Evolutionary conservation across 2,797 vertebrate species (phyloP).

Genomic region (Rhadinocentrus ornatus): DNA sequence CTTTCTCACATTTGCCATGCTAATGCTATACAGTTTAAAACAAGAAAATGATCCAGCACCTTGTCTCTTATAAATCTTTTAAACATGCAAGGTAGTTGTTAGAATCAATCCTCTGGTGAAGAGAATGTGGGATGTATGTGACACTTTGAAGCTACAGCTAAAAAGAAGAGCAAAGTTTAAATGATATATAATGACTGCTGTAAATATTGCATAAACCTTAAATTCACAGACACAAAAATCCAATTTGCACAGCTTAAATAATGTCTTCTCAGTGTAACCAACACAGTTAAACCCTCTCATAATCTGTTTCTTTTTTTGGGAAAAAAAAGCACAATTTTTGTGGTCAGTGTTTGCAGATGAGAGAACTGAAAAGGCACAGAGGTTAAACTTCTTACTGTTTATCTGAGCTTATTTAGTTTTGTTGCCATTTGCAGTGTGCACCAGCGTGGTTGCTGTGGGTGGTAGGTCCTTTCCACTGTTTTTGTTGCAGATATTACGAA

Average conservation of each 20-base stretch:
- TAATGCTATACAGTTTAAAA: constrained; percentile 2
- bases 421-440: background rate
- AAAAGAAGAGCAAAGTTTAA: constrained; percentile 32
- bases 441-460: background rate
- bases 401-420: constrained; percentile 22
- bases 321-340: constrained; percentile 4
- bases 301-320: background rate
- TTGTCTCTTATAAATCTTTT: constrained; percentile 6
- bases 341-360: background rate
- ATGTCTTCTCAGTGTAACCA: background rate
- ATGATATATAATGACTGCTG: constrained; percentile 29
- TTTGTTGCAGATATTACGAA: constrained; percentile 7
- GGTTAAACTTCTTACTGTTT: constrained; percentile 11
- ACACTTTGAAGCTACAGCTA: constrained; percentile 26
- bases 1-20: constrained; percentile 11
- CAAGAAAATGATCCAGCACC: constrained; percentile 9
- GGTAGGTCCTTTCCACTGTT: background rate
- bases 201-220: constrained; percentile 49
- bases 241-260: constrained; percentile 17
- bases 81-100: constrained; percentile 6
- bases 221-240: constrained; percentile 33
- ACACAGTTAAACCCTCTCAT: constrained; percentile 20
- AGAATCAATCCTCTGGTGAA: constrained; percentile 7
- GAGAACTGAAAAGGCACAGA: background rate
- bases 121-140: constrained; percentile 25